Base-by-base conservation (phyloP, 2,888 invertebrate genomes). In the Apamea sordens region DNA sequence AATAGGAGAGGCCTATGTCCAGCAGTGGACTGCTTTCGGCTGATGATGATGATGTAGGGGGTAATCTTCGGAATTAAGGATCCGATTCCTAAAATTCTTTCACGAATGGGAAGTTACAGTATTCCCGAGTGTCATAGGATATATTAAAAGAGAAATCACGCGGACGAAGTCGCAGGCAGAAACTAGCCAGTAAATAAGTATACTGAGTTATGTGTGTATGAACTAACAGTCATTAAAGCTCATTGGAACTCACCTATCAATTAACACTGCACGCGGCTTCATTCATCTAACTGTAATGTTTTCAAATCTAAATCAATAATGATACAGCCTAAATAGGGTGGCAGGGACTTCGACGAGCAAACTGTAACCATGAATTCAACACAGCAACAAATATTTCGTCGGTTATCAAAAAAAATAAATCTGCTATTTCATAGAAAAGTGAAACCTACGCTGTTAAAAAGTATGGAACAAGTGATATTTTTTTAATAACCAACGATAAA, bases 241-340 rank as follows among this genome's bases (percentile, higher is more conserved):
- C 44, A 67, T 67, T 77, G 67, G 32, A 47, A 67, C 47, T 59
- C 28, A 47, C 2, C 36, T 24, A 77, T 47, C 13, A 77, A 77
- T 67, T 59, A 67, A 28, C 11, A 44, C 56, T 24, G 56, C 56
- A 18, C 24, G 47, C 28, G 18, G 65, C 44, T 56, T 65, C 56
- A 65, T 77, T n/a, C 4, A 41, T 18, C n/a, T 50, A 64, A 18
- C n/a, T 59, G 18, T 59, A 36, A 76, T 21, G 13, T 76, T 47
- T 59, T 73, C 8, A 73, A 47, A 36, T 21, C 13, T 21, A 36
- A 74, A 50, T 69, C 13, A 28, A 15, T 36, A 21, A 21, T 21
- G 41, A 36, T 32, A n/a, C 32, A 24, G 28, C 44, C 24, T 24
- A 50, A 18, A 50, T 18, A 50, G 50, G 18, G 18, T 50, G 18